Conservation (phyloP, 2,888 invertebrate species). For the Chrysolina americana region DNA sequence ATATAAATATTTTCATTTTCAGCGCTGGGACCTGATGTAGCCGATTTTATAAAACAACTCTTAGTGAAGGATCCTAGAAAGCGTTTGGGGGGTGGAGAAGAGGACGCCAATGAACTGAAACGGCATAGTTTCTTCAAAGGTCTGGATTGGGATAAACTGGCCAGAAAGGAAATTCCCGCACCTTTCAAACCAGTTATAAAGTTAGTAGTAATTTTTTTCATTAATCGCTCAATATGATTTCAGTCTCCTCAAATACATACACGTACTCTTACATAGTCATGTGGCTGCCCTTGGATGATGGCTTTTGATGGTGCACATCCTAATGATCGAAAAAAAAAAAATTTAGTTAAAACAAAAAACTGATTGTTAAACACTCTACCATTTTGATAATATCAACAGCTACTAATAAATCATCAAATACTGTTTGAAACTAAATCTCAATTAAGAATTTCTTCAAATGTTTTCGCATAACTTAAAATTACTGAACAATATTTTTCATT, state of each 20-base stretch:
- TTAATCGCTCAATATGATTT: not conserved
- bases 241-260: not conserved
- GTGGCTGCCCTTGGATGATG: too few relatives aligned
- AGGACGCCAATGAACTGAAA: slow-evolving; percentile 91
- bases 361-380: too few relatives aligned
- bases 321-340: too few relatives aligned
- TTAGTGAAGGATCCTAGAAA: slow-evolving; percentile 92
- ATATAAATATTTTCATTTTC: slow-evolving; percentile 45
- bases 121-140: slow-evolving; percentile 89
- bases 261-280: too few relatives aligned
- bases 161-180: slow-evolving; percentile 83
- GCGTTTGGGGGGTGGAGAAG: slow-evolving; percentile 88
- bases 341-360: too few relatives aligned
- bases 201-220: slow-evolving; percentile 54
- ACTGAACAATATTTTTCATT: too few relatives aligned
- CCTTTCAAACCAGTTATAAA: slow-evolving; percentile 92
- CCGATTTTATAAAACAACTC: slow-evolving; percentile 86
- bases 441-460: too few relatives aligned
- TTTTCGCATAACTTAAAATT: too few relatives aligned
- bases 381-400: too few relatives aligned
- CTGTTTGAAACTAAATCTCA: too few relatives aligned
- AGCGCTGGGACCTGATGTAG: slow-evolving; percentile 79
- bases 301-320: too few relatives aligned
- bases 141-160: slow-evolving; percentile 88
- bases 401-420: too few relatives aligned